Conservation (phyloP, 1,140 invertebrate genomes). For the Pseudomyrmex flavicornis region DNA sequence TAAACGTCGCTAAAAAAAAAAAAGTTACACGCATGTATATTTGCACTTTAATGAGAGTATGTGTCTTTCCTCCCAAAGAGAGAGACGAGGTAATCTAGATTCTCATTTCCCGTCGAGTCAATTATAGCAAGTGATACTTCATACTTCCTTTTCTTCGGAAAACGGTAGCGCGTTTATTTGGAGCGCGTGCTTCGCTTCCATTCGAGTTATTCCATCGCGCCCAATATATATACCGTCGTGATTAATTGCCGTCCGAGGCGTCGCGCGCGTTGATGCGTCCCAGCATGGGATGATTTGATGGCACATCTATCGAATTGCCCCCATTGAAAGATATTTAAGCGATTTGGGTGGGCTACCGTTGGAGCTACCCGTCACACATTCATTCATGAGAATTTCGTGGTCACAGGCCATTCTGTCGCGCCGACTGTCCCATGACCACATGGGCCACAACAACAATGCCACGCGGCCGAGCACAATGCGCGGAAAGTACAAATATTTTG, state of each 20-base stretch:
- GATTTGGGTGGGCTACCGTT: constrained; percentile 73
- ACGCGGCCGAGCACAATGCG: constrained; percentile 64
- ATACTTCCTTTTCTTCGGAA: too few relatives aligned
- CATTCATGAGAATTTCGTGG: constrained; percentile 70
- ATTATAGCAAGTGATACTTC: too few relatives aligned
- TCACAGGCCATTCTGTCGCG: constrained; percentile 62
- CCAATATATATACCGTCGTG: constrained; percentile 13
- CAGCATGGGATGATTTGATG: constrained; percentile 6
- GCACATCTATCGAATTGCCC: background rate
- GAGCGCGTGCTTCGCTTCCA: too few relatives aligned
- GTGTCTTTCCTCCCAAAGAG: too few relatives aligned
- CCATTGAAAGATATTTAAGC: constrained; percentile 73
- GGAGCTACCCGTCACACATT: constrained; percentile 9
- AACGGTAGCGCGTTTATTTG: too few relatives aligned
- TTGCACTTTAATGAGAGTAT: too few relatives aligned
- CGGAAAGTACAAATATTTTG: constrained; percentile 76
- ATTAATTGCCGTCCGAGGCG: constrained; percentile 23
- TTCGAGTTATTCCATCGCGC: background rate
- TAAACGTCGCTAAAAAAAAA: background rate
- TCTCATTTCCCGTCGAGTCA: too few relatives aligned
- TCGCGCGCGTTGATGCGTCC: constrained; percentile 26
- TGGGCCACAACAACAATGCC: constrained; percentile 56
- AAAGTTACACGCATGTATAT: too few relatives aligned
- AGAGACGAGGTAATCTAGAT: too few relatives aligned
- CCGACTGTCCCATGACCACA: constrained; percentile 53